Percentiles rank a stretch among this genome's conserved stretches.
phyloP scores from a whole-genome alignment of 1,140 invertebrate genomes.

The Olivierus martensii region DNA sequence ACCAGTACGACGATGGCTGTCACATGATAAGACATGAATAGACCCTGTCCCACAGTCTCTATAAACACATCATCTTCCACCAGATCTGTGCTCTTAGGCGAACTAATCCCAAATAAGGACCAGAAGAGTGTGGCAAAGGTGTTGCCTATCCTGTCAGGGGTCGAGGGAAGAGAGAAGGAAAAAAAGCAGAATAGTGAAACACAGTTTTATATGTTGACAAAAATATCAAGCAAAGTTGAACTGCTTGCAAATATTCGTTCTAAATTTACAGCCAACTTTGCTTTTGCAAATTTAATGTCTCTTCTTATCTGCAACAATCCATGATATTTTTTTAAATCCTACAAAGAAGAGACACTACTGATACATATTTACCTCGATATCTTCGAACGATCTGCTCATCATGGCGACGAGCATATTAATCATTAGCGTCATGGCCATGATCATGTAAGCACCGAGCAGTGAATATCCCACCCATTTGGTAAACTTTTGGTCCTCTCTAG shows the following conservation, averaged over 20 bases:
- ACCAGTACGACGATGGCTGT: conserved; percentile 73
- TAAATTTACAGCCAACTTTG: too few relatives aligned
- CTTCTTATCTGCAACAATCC: too few relatives aligned
- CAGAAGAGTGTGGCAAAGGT: conserved; percentile 38
- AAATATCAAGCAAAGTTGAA: too few relatives aligned
- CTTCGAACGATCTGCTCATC: conserved; percentile 44
- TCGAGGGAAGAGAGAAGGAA: conserved; percentile 13
- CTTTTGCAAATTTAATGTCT: too few relatives aligned
- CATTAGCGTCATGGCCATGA: conserved; percentile 41
- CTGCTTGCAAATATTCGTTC: too few relatives aligned
- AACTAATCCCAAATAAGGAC: conserved; percentile 38
- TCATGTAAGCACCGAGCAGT: conserved; percentile 35
- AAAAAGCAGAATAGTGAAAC: neutral
- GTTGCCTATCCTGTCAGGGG: conserved; percentile 28
- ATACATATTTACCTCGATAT: conserved; percentile 42
- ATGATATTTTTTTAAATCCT: too few relatives aligned
- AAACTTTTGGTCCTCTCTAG: conserved; percentile 20
- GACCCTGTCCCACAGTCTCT: conserved; percentile 29
- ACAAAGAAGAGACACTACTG: too few relatives aligned
- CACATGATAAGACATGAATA: conserved; percentile 65
- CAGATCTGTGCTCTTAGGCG: conserved; percentile 29
- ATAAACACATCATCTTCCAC: conserved; percentile 15
- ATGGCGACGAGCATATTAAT: conserved; percentile 46
- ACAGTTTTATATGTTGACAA: too few relatives aligned
- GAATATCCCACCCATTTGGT: conserved; percentile 24